Evolutionary conservation across 2,888 invertebrate genomes (phyloP).

Genomic region (Platerodrilus igneus): DNA sequence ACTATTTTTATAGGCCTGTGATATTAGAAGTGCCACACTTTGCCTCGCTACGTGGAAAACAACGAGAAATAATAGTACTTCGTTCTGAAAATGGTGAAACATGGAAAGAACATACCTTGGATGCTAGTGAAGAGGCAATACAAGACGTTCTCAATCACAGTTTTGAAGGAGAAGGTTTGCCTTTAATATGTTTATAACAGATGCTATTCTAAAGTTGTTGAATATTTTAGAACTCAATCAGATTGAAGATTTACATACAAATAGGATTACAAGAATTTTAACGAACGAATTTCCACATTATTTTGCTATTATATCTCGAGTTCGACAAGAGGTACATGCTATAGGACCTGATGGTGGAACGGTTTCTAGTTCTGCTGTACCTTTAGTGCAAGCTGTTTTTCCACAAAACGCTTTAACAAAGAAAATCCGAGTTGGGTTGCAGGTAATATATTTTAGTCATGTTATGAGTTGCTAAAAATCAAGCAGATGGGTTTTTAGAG

Average conservation of each 20-base stretch:
- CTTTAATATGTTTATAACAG: too few relatives aligned
- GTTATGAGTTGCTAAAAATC: too few relatives aligned
- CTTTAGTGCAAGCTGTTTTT: conserved; percentile 79
- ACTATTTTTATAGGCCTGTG: conserved; percentile 63
- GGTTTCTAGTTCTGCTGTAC: conserved; percentile 89
- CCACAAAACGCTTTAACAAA: conserved; percentile 97
- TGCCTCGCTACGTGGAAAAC: conserved; percentile 87
- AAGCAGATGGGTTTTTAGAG: too few relatives aligned
- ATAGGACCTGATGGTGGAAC: conserved; percentile 98
- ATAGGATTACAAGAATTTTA: conserved; percentile 86
- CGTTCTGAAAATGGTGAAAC: conserved; percentile 97
- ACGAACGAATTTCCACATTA: conserved; percentile 98
- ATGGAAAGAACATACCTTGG: conserved; percentile 93
- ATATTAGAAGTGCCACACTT: conserved; percentile 97
- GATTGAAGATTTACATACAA: conserved; percentile 79
- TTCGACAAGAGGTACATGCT: conserved; percentile 93
- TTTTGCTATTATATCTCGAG: conserved; percentile 91
- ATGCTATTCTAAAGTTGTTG: background rate
- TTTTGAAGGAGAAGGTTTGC: conserved; percentile 73
- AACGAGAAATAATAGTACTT: conserved; percentile 93
- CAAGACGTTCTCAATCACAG: conserved; percentile 91
- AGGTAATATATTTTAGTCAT: too few relatives aligned
- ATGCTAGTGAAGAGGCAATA: conserved; percentile 80
- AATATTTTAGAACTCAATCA: conserved; percentile 61
- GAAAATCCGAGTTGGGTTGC: conserved; percentile 95